phyloP scores from a whole-genome alignment of 2,888 invertebrate species.

The Limenitis arthemis region DNA sequence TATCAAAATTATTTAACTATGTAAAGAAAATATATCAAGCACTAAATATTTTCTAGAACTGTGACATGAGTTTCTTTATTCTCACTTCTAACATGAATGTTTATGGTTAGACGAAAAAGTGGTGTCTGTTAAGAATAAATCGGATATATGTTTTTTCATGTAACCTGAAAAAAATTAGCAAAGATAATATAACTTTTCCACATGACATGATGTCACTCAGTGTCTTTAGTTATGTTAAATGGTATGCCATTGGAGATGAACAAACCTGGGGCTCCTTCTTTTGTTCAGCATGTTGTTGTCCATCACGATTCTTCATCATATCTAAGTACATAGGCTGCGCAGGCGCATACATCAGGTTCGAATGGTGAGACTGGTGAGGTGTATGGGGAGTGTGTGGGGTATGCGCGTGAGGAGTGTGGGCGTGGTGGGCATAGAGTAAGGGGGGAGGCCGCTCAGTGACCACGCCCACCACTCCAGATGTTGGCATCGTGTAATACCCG shows the following conservation, averaged over 20 bases:
- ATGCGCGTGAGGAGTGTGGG: slow-evolving; percentile 44
- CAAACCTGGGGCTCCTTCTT: slow-evolving; percentile 56
- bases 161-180: too few species aligned
- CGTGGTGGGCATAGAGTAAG: slow-evolving; percentile 56
- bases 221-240: background rate
- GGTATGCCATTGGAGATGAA: background rate
- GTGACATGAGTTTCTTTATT: too few species aligned
- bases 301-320: slow-evolving; percentile 57
- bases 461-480: slow-evolving; percentile 54
- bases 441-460: slow-evolving; percentile 59
- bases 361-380: slow-evolving; percentile 46
- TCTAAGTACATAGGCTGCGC: slow-evolving; percentile 60
- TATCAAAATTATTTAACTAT: too few species aligned
- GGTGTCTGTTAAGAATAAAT: too few species aligned
- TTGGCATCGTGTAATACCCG: slow-evolving; percentile 58
- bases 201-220: background rate
- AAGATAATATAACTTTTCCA: too few species aligned
- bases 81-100: too few species aligned
- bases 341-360: slow-evolving; percentile 51
- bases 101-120: too few species aligned
- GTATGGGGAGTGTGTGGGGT: slow-evolving; percentile 42
- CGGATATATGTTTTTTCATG: too few species aligned
- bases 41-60: too few species aligned
- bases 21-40: too few species aligned
- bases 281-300: slow-evolving; percentile 48